phyloP scores from a whole-genome alignment of 2,797 vertebrate species.

The Mormyrus proboscirostris region DNA sequence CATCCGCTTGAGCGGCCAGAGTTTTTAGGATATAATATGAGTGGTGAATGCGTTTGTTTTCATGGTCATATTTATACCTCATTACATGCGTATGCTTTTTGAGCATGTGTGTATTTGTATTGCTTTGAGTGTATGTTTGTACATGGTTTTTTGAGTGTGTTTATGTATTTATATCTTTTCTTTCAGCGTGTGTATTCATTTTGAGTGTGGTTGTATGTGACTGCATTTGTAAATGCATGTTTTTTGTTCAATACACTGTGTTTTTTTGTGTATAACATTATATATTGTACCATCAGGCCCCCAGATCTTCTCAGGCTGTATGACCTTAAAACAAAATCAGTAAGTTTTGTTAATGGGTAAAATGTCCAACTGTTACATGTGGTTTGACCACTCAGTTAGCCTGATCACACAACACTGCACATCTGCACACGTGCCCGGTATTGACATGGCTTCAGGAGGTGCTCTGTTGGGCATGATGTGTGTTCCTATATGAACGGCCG shows the following conservation, averaged over 20 bases:
- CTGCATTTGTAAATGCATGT: neutral
- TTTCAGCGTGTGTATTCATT: neutral
- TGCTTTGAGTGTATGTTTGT: neutral
- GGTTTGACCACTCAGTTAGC: neutral
- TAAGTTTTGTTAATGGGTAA: neutral
- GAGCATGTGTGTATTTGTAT: neutral
- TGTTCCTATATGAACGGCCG: too few relatives aligned
- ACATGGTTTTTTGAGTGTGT: neutral
- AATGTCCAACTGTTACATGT: neutral
- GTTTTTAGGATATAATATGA: neutral
- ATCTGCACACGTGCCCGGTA: neutral
- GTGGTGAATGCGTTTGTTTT: conserved; percentile 17
- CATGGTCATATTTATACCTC: neutral
- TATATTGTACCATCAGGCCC: neutral
- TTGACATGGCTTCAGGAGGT: neutral
- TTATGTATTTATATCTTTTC: neutral
- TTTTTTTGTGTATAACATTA: neutral
- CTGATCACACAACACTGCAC: neutral
- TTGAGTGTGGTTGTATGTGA: neutral
- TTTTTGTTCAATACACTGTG: neutral
- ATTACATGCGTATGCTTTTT: neutral
- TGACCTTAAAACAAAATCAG: neutral
- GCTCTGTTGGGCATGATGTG: neutral
- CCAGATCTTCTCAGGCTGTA: neutral
- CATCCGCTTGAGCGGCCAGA: conserved; percentile 31